phyloP scores from a whole-genome alignment of 1,140 invertebrate species.

The Neuroterus valhalla region DNA sequence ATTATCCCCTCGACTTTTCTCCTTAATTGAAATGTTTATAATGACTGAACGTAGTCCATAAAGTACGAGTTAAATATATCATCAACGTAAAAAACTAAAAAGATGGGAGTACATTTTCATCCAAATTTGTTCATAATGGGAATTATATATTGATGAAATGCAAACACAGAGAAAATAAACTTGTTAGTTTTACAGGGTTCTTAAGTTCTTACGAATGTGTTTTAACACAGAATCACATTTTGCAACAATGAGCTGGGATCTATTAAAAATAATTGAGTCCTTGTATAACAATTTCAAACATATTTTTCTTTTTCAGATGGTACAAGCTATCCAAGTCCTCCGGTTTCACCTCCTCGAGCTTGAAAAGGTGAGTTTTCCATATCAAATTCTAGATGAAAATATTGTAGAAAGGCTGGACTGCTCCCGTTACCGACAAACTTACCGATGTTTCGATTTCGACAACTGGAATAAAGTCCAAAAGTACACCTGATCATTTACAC shows the following conservation, averaged over 20 bases:
- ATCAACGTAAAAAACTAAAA: not conserved
- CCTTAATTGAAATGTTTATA: not conserved
- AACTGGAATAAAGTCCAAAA: no score
- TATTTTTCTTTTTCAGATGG: conserved; percentile 90
- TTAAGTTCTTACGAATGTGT: not conserved
- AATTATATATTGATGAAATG: no score
- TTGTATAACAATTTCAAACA: no score
- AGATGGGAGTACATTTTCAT: not conserved
- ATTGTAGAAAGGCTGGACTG: conserved; percentile 31
- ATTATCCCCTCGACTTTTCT: not conserved
- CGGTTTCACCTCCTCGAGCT: conserved; percentile 99
- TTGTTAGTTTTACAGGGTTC: not conserved
- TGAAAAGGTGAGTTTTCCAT: conserved; percentile 94
- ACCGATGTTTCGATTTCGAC: not conserved
- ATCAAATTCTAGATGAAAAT: conserved; percentile 39
- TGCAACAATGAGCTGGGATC: no score
- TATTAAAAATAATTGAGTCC: no score
- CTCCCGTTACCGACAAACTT: not conserved
- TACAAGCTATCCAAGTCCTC: conserved; percentile 99
- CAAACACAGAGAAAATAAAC: not conserved
- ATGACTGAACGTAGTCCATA: not conserved
- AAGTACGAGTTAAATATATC: not conserved
- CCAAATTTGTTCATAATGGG: not conserved
- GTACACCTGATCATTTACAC: conserved; percentile 65
- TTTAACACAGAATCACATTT: no score